Base-by-base conservation (phyloP, 2,888 invertebrate genomes). In the Campoletis raptor region DNA sequence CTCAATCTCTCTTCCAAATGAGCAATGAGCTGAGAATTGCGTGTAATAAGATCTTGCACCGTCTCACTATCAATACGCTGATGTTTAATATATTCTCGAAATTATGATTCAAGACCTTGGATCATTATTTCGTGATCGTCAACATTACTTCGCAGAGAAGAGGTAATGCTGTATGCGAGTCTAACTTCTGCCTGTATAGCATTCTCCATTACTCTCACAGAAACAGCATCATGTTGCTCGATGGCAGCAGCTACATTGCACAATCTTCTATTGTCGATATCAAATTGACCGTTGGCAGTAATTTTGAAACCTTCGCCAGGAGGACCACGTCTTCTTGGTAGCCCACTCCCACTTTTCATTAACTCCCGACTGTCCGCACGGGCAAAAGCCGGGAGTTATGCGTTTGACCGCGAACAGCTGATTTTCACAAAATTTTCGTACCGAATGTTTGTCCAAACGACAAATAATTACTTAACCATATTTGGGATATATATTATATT, bases 261-360 rank as follows among this genome's bases (percentile, higher is more conserved):
- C 30, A 76, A 45, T 76, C 76, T 42, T 48, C 48, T 66, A 67
- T 66, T 77, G 4, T 66, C 37, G 10, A 52, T 52, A 37, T 77
- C 77, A 52, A 67, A 66, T 67, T 77, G 77, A 36, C 52, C 77
- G 36, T 77, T 52, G 18, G 5, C 2, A 0, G 45, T 64, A 30
- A 77, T 64, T 64, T 77, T 77, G 18, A 77, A 66, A 5, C 66
- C 76, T 15, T 61, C 61, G 61, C 76, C 76, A 7, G 42, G 42
- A 42, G 42, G 42, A 10, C 42, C 42, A 10, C 42, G 9, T 1
- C 42, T 42, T 2, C 42, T 2, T 30, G 30, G 30, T 1, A 30
- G 30, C 30, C 30, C 30, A 30, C 30, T 30, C 30, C 30, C 30
- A 30, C 30, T 30, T 30, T 30, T 30, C 3, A 30, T 30, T n/a